phyloP scores from a whole-genome alignment of 2,888 invertebrate genomes.

The Ornithoptera priamus region DNA sequence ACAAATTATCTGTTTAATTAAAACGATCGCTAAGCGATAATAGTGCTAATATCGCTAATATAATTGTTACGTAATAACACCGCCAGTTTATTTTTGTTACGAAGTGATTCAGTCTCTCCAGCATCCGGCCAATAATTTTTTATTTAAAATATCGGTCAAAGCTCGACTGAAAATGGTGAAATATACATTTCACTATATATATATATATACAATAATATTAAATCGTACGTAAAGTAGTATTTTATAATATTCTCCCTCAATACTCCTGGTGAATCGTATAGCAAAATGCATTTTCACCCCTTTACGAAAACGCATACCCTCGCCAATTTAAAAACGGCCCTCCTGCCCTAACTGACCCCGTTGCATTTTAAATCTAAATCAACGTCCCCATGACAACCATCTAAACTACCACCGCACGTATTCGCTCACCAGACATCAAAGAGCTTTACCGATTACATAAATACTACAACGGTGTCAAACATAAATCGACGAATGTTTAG shows the following conservation, averaged over 20 bases:
- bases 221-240: no score
- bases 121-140: background rate
- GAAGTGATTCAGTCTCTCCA: background rate
- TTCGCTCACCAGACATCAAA: slow-evolving; percentile 48
- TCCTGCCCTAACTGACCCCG: slow-evolving; percentile 57
- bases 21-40: no score
- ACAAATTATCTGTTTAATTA: no score
- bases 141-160: background rate
- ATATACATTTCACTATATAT: background rate
- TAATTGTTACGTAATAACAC: no score
- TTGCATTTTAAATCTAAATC: slow-evolving; percentile 56
- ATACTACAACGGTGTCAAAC: slow-evolving; percentile 30
- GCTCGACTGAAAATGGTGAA: background rate
- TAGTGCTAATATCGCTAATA: no score
- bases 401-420: slow-evolving; percentile 60
- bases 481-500: slow-evolving; percentile 36
- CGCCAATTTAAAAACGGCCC: slow-evolving; percentile 29
- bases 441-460: slow-evolving; percentile 42
- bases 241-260: background rate
- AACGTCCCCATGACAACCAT: slow-evolving; percentile 67
- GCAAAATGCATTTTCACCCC: slow-evolving; percentile 64
- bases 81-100: slow-evolving; percentile 3
- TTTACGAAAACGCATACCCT: slow-evolving; percentile 41
- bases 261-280: slow-evolving; percentile 63
- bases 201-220: background rate